Percentiles rank a stretch among this genome's conserved stretches.
Conservation (phyloP, 2,888 invertebrate genomes). For the Itoplectis maculator region DNA sequence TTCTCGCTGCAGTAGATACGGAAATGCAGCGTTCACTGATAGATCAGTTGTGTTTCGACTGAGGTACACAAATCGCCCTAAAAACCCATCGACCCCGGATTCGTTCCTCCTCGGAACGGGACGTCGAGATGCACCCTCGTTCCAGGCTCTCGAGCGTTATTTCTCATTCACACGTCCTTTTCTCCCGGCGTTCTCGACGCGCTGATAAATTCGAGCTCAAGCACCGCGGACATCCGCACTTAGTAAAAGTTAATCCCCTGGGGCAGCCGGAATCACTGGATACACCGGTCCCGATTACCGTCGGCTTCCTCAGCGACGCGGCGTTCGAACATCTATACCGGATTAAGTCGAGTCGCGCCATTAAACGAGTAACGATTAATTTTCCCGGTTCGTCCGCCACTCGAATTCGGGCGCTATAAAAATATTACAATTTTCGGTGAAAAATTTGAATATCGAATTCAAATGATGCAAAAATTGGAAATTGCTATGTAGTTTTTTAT, state of each 20-base stretch:
- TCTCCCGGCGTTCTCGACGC: neutral
- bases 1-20: too few relatives aligned
- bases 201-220: constrained; percentile 29
- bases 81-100: constrained; percentile 39
- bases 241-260: constrained; percentile 17
- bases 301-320: neutral
- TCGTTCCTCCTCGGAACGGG: constrained; percentile 54
- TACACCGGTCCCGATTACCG: constrained; percentile 14
- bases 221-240: constrained; percentile 8
- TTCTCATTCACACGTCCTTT: constrained; percentile 8
- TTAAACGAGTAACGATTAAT: constrained; percentile 20
- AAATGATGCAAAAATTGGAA: too few relatives aligned
- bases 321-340: constrained; percentile 11
- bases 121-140: constrained; percentile 38
- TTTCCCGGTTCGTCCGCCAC: neutral
- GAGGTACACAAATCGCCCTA: constrained; percentile 24
- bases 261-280: neutral
- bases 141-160: neutral
- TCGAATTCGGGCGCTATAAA: neutral
- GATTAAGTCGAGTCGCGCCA: constrained; percentile 11
- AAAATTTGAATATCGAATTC: too few relatives aligned
- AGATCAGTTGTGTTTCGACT: neutral
- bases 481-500: too few relatives aligned
- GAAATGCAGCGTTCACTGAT: neutral
- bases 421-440: too few relatives aligned